Evolutionary conservation across 2,797 vertebrate genomes (phyloP).

Genomic region (Diglossa cyanea): DNA sequence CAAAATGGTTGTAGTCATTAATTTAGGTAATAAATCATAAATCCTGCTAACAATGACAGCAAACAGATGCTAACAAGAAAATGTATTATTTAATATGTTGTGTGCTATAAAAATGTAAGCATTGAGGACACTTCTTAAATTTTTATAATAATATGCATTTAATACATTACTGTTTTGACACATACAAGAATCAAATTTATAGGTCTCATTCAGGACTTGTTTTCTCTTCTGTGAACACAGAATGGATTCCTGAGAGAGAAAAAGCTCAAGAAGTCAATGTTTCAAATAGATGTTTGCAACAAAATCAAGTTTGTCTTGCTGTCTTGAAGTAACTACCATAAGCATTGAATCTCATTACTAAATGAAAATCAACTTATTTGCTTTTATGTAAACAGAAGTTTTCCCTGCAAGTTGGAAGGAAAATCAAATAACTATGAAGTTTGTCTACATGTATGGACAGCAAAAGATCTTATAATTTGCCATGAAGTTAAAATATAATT

Average conservation of each 20-base stretch:
- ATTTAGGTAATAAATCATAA: conserved; percentile 79
- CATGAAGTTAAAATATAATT: background rate
- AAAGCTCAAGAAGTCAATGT: conserved; percentile 46
- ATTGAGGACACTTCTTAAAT: conserved; percentile 77
- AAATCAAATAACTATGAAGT: background rate
- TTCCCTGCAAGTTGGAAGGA: background rate
- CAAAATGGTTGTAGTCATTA: conserved; percentile 78
- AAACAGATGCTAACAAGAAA: conserved; percentile 83
- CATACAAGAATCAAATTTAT: conserved; percentile 73
- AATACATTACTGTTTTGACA: conserved; percentile 76
- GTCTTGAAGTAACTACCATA: conserved; percentile 59
- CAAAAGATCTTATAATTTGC: background rate
- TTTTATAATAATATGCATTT: conserved; percentile 80
- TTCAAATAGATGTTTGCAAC: conserved; percentile 63
- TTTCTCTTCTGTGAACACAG: conserved; percentile 70
- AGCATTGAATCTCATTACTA: conserved; percentile 42
- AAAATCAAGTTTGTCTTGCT: conserved; percentile 58
- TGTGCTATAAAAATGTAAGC: conserved; percentile 74
- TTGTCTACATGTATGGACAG: background rate
- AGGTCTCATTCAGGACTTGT: conserved; percentile 60
- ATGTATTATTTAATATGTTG: conserved; percentile 78
- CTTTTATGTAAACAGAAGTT: background rate
- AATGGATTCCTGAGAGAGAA: conserved; percentile 45
- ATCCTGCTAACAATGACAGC: conserved; percentile 74
- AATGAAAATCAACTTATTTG: background rate